These are phyloP conservation scores for Neria commutata DNA, from an alignment of 2,888 invertebrate species.

Conservation along the genomic window DNA sequence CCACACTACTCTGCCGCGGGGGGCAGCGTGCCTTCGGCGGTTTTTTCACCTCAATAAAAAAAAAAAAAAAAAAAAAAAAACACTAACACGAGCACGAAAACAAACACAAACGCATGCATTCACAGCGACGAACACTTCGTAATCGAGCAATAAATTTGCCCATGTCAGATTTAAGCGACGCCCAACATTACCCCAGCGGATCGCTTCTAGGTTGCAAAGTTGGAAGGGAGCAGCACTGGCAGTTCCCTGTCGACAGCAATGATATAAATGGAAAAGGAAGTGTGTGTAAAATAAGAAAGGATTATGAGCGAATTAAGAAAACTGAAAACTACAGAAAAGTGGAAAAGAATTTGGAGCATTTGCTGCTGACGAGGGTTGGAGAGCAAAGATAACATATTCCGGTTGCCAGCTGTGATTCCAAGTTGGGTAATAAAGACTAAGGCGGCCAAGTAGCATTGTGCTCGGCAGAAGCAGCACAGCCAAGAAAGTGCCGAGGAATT, in stretches of 20 bases:
- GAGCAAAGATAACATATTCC: too few species aligned
- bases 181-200: neutral
- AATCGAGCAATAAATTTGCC: slow-evolving; percentile 27
- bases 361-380: neutral
- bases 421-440: too few species aligned
- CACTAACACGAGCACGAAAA: neutral
- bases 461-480: too few species aligned
- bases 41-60: neutral
- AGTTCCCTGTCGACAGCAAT: too few species aligned
- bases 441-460: too few species aligned
- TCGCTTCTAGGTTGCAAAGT: neutral
- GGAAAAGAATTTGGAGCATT: neutral
- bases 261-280: neutral
- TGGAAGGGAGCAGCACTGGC: neutral
- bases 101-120: neutral
- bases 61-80: too few species aligned
- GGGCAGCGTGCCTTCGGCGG: neutral
- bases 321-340: slow-evolving; percentile 48
- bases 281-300: slow-evolving; percentile 46
- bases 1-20: too few species aligned
- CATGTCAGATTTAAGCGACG: slow-evolving; percentile 4
- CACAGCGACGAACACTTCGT: slow-evolving; percentile 7
- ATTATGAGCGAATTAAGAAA: slow-evolving; percentile 46
- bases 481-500: too few species aligned
- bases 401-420: too few species aligned